Percentiles rank a stretch among this genome's conserved stretches.
phyloP scores from a whole-genome alignment of 2,797 vertebrate genomes.

The Myotis planiceps region DNA sequence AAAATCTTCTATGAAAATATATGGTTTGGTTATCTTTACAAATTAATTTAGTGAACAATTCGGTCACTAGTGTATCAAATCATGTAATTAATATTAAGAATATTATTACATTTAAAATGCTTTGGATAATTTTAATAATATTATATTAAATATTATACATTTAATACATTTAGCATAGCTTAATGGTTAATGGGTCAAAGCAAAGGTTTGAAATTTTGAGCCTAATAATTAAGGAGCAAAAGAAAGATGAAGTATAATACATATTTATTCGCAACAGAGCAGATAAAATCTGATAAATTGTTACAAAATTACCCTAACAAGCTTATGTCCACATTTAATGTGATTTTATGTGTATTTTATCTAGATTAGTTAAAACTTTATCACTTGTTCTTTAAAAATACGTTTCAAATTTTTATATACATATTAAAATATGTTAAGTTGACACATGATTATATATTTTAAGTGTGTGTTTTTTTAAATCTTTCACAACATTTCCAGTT shows the following conservation, averaged over 20 bases:
- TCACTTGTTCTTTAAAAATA: background rate
- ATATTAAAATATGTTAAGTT: background rate
- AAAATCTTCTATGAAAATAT: background rate
- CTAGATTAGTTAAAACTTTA: background rate
- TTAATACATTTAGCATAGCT: background rate
- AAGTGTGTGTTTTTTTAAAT: background rate
- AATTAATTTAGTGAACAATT: background rate
- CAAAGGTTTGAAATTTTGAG: background rate
- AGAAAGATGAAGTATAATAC: background rate
- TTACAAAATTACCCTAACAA: background rate
- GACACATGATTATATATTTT: background rate
- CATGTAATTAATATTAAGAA: background rate
- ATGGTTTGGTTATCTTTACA: background rate
- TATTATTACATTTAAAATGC: background rate
- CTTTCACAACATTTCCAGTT: background rate
- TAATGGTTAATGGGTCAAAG: background rate
- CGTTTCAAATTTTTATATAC: background rate
- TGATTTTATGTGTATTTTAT: background rate
- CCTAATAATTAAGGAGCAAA: background rate
- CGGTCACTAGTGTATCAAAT: background rate
- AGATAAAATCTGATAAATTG: background rate
- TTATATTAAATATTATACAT: background rate
- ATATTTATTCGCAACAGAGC: background rate
- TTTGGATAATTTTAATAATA: background rate
- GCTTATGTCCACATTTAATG: background rate